Percentiles rank a stretch among this genome's conserved stretches.
Conservation (phyloP, 2,113 vertebrate genomes). For the Lynx canadensis region DNA sequence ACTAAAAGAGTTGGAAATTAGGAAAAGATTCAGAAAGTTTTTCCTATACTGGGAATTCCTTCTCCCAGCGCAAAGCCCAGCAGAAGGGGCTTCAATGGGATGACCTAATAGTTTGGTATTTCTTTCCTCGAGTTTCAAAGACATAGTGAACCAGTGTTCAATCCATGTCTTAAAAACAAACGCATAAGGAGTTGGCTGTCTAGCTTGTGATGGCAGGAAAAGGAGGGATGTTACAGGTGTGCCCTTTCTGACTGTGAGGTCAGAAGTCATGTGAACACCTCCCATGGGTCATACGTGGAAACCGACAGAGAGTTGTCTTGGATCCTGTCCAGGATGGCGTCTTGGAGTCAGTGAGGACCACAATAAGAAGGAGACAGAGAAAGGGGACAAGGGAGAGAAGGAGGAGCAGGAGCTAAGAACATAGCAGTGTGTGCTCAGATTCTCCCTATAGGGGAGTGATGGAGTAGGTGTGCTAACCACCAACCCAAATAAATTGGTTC, state of each 20-base stretch:
- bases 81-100: not conserved
- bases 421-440: rapidly evolving
- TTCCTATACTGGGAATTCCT: not conserved
- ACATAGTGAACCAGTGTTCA: not conserved
- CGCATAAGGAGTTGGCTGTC: not conserved
- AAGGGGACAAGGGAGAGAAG: not conserved
- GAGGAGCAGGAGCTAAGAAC: not conserved
- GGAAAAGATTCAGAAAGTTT: not conserved
- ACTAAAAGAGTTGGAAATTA: not conserved
- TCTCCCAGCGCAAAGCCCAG: not conserved
- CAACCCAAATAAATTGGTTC: rapidly evolving
- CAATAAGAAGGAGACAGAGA: not conserved
- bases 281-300: rapidly evolving
- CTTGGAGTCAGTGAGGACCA: not conserved
- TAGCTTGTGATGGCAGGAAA: not conserved
- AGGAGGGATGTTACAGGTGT: not conserved
- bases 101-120: not conserved
- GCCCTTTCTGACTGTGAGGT: not conserved
- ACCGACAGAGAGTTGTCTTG: rapidly evolving
- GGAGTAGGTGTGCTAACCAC: rapidly evolving
- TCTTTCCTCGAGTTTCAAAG: not conserved
- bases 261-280: not conserved
- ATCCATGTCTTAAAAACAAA: not conserved
- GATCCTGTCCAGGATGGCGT: no score
- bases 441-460: rapidly evolving